phyloP scores from a whole-genome alignment of 2,888 invertebrate genomes.

The Beris morrisii region DNA sequence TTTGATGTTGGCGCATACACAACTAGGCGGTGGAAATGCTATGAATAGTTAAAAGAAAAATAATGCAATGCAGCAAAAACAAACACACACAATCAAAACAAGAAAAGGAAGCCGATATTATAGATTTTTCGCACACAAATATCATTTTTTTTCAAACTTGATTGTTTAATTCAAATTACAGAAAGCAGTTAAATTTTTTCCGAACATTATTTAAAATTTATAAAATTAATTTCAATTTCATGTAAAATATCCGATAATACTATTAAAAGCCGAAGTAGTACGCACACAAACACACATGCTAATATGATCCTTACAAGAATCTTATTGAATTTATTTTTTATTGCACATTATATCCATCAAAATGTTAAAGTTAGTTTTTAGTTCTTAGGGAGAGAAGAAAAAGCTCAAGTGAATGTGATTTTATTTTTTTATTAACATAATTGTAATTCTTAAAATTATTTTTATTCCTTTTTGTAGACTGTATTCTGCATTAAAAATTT shows the following conservation, averaged over 20 bases:
- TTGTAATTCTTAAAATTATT: slow-evolving; percentile 4
- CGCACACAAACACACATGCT: too few relatives aligned
- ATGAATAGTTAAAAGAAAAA: slow-evolving; percentile 40
- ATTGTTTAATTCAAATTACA: neutral
- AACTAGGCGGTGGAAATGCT: slow-evolving; percentile 61
- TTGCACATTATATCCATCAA: neutral
- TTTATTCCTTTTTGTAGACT: neutral
- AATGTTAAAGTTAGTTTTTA: slow-evolving; percentile 10
- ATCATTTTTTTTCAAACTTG: neutral
- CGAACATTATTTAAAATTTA: neutral
- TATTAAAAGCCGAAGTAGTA: neutral
- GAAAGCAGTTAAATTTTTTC: neutral
- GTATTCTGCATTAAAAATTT: neutral
- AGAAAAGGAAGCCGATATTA: neutral
- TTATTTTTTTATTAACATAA: slow-evolving; percentile 27
- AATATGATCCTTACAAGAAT: too few relatives aligned
- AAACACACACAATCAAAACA: neutral
- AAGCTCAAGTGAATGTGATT: slow-evolving; percentile 37
- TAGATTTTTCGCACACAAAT: neutral
- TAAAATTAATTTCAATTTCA: neutral
- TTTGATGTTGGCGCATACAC: slow-evolving; percentile 83
- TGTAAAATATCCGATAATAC: neutral
- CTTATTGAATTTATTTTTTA: too few relatives aligned
- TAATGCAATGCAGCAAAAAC: neutral
- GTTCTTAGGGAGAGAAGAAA: slow-evolving; percentile 27